phyloP scores from a whole-genome alignment of 2,797 vertebrate species.

The Thalassophryne amazonica region DNA sequence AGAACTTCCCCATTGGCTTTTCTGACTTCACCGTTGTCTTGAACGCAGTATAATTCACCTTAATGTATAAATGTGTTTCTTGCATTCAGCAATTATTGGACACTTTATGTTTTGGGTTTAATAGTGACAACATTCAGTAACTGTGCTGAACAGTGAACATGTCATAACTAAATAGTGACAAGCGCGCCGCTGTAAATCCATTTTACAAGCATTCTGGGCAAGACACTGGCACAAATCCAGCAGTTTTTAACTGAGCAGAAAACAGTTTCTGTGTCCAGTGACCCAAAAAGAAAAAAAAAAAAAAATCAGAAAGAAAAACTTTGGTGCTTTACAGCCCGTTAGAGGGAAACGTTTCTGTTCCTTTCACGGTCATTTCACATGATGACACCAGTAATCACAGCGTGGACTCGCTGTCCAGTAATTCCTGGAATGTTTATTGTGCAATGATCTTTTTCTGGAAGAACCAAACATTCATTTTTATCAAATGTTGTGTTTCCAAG shows the following conservation, averaged over 20 bases:
- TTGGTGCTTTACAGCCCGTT: slow-evolving; percentile 13
- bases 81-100: slow-evolving; percentile 2
- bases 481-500: slow-evolving; percentile 21
- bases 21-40: no score
- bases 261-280: slow-evolving; percentile 3
- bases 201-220: slow-evolving; percentile 7
- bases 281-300: slow-evolving; percentile 25
- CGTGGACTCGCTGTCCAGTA: slow-evolving; percentile 21
- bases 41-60: no score
- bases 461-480: not conserved
- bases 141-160: not conserved
- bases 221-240: slow-evolving; percentile 10
- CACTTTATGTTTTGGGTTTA: not conserved
- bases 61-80: slow-evolving; percentile 15
- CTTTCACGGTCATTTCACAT: slow-evolving; percentile 19
- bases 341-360: slow-evolving; percentile 37
- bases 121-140: not conserved
- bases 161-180: slow-evolving; percentile 26
- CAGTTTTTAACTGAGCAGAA: not conserved
- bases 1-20: no score
- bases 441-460: slow-evolving; percentile 22
- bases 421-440: slow-evolving; percentile 34
- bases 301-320: slow-evolving; percentile 1
- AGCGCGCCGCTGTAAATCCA: slow-evolving; percentile 13
- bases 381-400: slow-evolving; percentile 36